Conservation (phyloP, 2,113 vertebrate genomes). For the Micronycteris hirsuta region DNA sequence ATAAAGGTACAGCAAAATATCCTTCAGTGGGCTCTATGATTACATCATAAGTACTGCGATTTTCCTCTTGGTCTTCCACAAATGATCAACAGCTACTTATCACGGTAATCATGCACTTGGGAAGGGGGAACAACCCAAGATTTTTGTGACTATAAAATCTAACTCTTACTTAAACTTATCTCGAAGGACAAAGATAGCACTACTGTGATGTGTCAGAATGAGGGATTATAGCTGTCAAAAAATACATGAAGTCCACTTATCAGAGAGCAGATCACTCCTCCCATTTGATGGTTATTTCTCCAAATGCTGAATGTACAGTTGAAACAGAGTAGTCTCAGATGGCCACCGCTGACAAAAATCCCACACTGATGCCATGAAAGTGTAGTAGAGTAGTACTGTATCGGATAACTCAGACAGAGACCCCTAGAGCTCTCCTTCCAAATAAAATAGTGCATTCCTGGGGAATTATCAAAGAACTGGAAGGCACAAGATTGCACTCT, state of each 20-base stretch:
- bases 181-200: neutral
- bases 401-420: neutral
- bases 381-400: neutral
- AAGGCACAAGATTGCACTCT: neutral
- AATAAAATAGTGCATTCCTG: neutral
- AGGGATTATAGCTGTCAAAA: neutral
- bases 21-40: neutral
- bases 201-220: neutral
- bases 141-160: neutral
- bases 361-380: neutral
- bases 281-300: neutral
- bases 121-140: neutral
- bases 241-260: neutral
- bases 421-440: neutral
- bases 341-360: neutral
- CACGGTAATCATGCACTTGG: neutral
- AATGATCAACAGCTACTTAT: constrained; percentile 8
- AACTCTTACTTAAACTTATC: neutral
- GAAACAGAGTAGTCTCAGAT: neutral
- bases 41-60: neutral
- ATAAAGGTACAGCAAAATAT: neutral
- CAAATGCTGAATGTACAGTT: neutral
- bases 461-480: neutral
- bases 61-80: neutral
- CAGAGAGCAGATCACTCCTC: neutral